phyloP scores from a whole-genome alignment of 2,888 invertebrate species.

The Autographa pulchrina region DNA sequence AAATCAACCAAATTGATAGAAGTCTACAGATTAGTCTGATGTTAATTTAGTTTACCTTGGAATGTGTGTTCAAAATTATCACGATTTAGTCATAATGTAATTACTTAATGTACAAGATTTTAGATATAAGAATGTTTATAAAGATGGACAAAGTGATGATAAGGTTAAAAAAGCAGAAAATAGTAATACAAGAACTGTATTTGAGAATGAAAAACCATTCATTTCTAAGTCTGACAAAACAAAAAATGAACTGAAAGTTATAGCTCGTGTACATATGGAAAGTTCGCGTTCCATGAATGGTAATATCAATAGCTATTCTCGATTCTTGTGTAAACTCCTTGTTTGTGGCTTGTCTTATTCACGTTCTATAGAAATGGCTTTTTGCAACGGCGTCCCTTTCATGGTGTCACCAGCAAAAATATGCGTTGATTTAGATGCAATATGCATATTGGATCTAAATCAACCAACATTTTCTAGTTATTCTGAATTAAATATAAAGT shows the following conservation, averaged over 20 bases:
- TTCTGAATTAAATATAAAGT: neutral
- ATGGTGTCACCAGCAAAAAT: constrained; percentile 53
- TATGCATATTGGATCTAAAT: constrained; percentile 34
- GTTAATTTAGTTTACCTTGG: constrained; percentile 33
- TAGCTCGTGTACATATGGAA: constrained; percentile 30
- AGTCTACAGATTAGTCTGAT: constrained; percentile 31
- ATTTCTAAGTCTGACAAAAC: constrained; percentile 12
- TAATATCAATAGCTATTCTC: constrained; percentile 61
- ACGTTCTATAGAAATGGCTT: constrained; percentile 54
- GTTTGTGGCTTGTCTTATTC: constrained; percentile 58
- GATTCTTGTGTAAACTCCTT: constrained; percentile 58
- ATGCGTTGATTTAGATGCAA: constrained; percentile 58
- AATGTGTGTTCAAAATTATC: constrained; percentile 11
- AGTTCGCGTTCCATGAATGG: constrained; percentile 57
- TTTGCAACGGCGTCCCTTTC: constrained; percentile 52
- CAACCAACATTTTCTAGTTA: neutral
- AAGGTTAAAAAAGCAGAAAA: neutral
- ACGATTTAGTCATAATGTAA: constrained; percentile 10
- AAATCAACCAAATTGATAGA: constrained; percentile 35
- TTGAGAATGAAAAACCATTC: neutral
- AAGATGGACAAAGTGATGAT: neutral
- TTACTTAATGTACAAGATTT: neutral
- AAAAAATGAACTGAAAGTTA: constrained; percentile 25
- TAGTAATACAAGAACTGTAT: neutral
- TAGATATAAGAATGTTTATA: neutral